Conservation (phyloP, 2,797 vertebrate species). For the Lagodon rhomboides region DNA sequence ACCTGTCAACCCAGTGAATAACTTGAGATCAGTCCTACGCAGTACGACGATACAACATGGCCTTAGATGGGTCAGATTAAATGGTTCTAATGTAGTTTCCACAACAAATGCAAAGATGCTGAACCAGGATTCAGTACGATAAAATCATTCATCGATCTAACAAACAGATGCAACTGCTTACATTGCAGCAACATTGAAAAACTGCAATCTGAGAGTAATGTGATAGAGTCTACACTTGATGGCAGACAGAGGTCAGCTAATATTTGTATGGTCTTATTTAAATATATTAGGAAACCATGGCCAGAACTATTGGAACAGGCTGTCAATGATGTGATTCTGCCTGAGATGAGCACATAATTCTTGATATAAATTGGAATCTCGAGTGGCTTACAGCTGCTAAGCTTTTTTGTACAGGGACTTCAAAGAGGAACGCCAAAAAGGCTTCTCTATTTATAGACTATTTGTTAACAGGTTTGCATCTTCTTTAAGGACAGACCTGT, state of each 20-base stretch:
- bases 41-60: not conserved
- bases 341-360: not conserved
- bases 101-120: not conserved
- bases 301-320: not conserved
- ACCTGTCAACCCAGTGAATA: not conserved
- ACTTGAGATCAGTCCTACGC: not conserved
- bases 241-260: not conserved
- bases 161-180: not conserved
- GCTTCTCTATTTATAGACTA: conserved; percentile 1
- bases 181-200: not conserved
- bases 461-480: not conserved
- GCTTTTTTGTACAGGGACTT: not conserved
- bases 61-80: not conserved
- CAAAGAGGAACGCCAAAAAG: not conserved
- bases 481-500: not conserved
- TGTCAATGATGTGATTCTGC: not conserved
- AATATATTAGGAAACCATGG: not conserved
- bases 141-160: not conserved
- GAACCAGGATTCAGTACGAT: not conserved
- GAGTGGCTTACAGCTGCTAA: not conserved
- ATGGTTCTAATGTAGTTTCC: not conserved
- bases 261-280: not conserved
- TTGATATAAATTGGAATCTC: not conserved
- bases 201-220: not conserved
- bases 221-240: not conserved